Conservation (phyloP, 2,888 invertebrate genomes). For the Carcina quercana region DNA sequence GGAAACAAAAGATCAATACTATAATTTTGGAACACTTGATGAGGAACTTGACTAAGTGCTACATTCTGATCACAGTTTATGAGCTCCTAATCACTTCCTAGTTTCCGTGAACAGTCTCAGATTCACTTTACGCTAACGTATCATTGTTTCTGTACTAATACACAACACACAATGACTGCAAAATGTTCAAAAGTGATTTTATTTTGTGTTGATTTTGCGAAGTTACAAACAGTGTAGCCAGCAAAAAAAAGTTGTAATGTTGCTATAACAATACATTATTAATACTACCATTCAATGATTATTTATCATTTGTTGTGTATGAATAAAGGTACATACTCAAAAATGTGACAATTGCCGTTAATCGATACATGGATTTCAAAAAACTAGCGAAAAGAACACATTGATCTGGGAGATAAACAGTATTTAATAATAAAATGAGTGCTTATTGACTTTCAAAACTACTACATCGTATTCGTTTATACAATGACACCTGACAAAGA, state of each 20-base stretch:
- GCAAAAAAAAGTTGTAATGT: not conserved
- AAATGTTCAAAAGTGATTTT: conserved; percentile 70
- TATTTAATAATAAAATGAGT: too few relatives aligned
- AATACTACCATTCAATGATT: conserved; percentile 5
- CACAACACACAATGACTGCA: conserved; percentile 67
- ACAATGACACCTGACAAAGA: too few relatives aligned
- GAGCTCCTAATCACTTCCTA: conserved; percentile 65
- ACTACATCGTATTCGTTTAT: too few relatives aligned
- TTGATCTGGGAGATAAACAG: too few relatives aligned
- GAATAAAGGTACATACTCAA: too few relatives aligned
- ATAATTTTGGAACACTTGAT: conserved; percentile 48
- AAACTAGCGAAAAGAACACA: too few relatives aligned
- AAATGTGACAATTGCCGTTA: too few relatives aligned
- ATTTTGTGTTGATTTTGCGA: conserved; percentile 62
- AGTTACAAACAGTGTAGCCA: conserved; percentile 35
- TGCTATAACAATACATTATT: not conserved
- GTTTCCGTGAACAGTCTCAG: conserved; percentile 33
- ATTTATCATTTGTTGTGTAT: too few relatives aligned
- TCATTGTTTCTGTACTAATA: conserved; percentile 45
- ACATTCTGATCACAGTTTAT: conserved; percentile 58
- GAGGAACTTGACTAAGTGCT: conserved; percentile 69
- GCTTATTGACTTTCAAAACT: too few relatives aligned
- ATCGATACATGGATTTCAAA: too few relatives aligned
- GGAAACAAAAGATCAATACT: conserved; percentile 64
- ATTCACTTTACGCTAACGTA: conserved; percentile 46